A percentile compares a stretch with the other conserved stretches of the same genome.
Evolutionary conservation across 1,140 invertebrate genomes (phyloP).

Genomic region (Lethocerus indicus): DNA sequence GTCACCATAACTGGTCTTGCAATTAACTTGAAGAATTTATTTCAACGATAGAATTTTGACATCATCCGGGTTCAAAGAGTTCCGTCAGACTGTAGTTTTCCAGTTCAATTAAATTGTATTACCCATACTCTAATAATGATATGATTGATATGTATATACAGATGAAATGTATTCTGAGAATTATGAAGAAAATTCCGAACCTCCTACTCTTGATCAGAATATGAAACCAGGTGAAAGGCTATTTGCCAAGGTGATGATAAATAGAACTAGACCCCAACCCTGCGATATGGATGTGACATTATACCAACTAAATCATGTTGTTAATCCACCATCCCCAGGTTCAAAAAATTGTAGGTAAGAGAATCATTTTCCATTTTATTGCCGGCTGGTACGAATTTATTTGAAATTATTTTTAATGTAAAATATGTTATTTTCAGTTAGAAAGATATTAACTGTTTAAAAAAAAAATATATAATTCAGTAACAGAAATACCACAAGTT

Average conservation of each 20-base stretch:
- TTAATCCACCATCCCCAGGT: conserved; percentile 1
- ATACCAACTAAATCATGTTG: conserved; percentile 23
- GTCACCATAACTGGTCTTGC: background rate
- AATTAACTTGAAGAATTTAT: background rate
- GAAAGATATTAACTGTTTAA: background rate
- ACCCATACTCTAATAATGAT: background rate
- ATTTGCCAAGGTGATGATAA: conserved; percentile 33
- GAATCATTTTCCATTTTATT: conserved; percentile 8
- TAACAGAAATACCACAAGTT: background rate
- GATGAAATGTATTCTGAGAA: background rate
- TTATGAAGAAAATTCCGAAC: conserved; percentile 1
- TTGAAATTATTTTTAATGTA: background rate
- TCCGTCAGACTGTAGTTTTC: background rate
- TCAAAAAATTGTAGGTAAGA: conserved; percentile 6
- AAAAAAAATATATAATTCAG: background rate
- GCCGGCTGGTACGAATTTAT: background rate
- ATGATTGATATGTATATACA: background rate
- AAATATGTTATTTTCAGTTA: background rate
- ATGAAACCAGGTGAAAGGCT: conserved; percentile 34
- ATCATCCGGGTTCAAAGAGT: background rate
- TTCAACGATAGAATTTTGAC: background rate
- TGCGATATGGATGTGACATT: conserved; percentile 53
- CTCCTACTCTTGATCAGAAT: conserved; percentile 38
- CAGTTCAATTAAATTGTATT: background rate
- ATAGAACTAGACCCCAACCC: conserved; percentile 55